These are phyloP conservation scores for Spongia lamella DNA, from an alignment of 37 sponge, comb jelly and placozoan genomes.

Conservation along the genomic window DNA sequence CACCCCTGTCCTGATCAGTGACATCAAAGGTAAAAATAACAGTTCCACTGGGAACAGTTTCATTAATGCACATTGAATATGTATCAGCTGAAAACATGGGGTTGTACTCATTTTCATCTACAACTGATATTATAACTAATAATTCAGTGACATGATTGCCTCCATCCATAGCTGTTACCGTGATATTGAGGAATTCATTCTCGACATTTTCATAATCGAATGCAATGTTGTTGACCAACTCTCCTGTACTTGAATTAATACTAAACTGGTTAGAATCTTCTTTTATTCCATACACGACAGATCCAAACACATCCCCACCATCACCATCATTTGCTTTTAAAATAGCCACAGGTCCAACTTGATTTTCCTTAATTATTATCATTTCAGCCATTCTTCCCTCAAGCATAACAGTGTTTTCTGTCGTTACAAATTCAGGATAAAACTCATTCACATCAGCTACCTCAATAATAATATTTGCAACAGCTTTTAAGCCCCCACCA, in stretches of 20 bases:
- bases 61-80: conserved; percentile 29
- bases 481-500: conserved; percentile 52
- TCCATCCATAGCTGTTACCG: too few species aligned
- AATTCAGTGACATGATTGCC: too few species aligned
- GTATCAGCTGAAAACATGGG: conserved; percentile 4
- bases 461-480: conserved; percentile 23
- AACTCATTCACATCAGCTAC: conserved; percentile 63
- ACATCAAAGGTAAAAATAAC: conserved; percentile 24
- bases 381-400: conserved; percentile 6
- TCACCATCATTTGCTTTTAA: conserved; percentile 54
- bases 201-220: too few species aligned
- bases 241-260: too few species aligned
- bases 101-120: conserved; percentile 58
- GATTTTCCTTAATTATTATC: neutral
- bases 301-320: conserved; percentile 33
- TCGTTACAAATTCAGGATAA: conserved; percentile 36
- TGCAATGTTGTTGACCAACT: too few species aligned
- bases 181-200: too few species aligned
- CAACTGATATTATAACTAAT: neutral
- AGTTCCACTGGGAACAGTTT: conserved; percentile 12
- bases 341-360: too few species aligned
- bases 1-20: conserved; percentile 42
- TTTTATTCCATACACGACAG: neutral
- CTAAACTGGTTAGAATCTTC: too few species aligned
- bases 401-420: neutral